Conservation (phyloP, 2,113 vertebrate genomes). For the Phainopepla nitens region DNA sequence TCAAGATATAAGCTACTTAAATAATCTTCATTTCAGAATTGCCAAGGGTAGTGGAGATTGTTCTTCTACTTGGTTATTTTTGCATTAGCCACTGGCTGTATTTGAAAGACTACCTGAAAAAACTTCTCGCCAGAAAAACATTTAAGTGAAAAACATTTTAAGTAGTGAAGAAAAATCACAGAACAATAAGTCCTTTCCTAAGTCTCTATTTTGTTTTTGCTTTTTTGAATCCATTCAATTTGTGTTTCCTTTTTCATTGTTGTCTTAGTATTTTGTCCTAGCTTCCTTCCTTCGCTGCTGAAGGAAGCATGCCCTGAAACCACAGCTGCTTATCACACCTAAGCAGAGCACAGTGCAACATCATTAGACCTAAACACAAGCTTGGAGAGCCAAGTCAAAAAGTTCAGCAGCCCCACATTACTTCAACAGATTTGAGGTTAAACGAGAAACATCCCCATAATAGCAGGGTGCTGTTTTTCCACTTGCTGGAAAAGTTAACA, state of each 20-base stretch:
- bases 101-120: not conserved
- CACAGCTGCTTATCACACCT: conserved; percentile 4
- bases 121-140: not conserved
- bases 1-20: conserved; percentile 35
- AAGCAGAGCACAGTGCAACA: not conserved
- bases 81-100: not conserved
- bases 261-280: not conserved
- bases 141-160: not conserved
- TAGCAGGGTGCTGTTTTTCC: not conserved
- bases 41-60: not conserved
- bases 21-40: not conserved
- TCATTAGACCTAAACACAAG: not conserved
- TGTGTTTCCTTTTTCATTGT: conserved; percentile 4
- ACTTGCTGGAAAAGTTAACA: not conserved
- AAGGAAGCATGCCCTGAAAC: not conserved
- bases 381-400: not conserved
- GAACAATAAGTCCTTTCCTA: not conserved
- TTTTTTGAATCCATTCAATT: not conserved
- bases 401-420: not conserved
- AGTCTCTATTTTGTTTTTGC: not conserved
- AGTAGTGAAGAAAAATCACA: not conserved
- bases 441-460: accelerated
- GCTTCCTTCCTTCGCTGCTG: conserved; percentile 12
- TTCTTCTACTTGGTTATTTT: not conserved
- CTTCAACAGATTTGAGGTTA: not conserved